Percentiles rank a stretch among this genome's conserved stretches.
Evolutionary conservation across 1,140 invertebrate genomes (phyloP).

Genomic region (Macrocentrus cingulum): DNA sequence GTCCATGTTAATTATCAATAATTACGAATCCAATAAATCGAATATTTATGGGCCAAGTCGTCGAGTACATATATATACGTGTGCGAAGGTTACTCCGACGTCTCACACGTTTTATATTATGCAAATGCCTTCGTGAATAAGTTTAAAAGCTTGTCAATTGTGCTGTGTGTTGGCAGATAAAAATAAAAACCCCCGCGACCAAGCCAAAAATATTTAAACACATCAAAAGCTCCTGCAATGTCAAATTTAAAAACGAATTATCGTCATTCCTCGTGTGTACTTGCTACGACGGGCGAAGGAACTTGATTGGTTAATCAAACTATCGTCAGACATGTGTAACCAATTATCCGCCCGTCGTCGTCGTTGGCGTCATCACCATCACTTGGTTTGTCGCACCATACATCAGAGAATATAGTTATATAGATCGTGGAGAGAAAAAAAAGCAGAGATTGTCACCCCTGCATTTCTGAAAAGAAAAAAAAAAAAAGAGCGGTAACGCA

Average conservation of each 20-base stretch:
- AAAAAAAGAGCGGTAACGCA: too few species aligned
- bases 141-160: background rate
- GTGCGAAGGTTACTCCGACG: background rate
- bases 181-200: too few species aligned
- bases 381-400: background rate
- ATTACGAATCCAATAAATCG: slow-evolving; percentile 44
- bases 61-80: background rate
- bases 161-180: background rate
- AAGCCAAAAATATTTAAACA: background rate
- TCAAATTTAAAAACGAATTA: too few species aligned
- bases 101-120: slow-evolving; percentile 32
- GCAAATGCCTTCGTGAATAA: slow-evolving; percentile 29
- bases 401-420: too few species aligned
- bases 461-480: too few species aligned
- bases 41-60: slow-evolving; percentile 33
- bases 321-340: slow-evolving; percentile 23
- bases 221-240: background rate
- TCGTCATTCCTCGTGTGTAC: too few species aligned
- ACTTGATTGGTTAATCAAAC: slow-evolving; percentile 16
- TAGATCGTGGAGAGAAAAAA: too few species aligned
- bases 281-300: background rate
- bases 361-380: background rate
- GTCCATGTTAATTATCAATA: slow-evolving; percentile 40
- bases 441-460: too few species aligned
- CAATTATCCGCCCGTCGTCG: slow-evolving; percentile 24